Conservation (phyloP, 2,113 vertebrate species). For the Cyprinodon brontotheroides region DNA sequence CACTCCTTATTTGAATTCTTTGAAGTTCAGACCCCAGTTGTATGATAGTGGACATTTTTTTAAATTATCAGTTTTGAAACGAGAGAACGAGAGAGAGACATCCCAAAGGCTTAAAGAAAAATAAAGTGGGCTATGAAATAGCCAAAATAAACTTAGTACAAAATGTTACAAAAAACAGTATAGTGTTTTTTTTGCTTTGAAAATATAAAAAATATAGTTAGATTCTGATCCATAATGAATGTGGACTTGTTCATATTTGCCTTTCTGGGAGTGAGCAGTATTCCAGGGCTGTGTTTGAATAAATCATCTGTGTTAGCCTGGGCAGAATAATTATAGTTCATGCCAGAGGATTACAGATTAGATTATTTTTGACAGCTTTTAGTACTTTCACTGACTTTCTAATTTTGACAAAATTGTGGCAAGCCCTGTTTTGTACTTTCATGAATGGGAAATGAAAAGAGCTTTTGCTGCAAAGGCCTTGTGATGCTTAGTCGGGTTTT, state of each 20-base stretch:
- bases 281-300: not conserved
- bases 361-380: conserved; percentile 9
- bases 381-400: not conserved
- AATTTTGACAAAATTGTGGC: not conserved
- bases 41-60: not conserved
- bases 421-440: not conserved
- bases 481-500: conserved; percentile 33
- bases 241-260: not conserved
- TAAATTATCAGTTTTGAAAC: not conserved
- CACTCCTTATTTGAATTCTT: too few species aligned
- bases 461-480: conserved; percentile 12
- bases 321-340: conserved; percentile 37
- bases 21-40: not conserved
- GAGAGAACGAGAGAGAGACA: not conserved
- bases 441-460: not conserved
- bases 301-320: conserved; percentile 3
- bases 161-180: too few species aligned
- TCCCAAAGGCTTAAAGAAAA: not conserved
- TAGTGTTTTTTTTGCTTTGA: not conserved
- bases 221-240: not conserved
- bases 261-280: not conserved
- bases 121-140: not conserved
- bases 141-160: not conserved
- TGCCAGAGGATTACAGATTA: conserved; percentile 42
- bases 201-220: not conserved